Conservation (phyloP, 2,113 vertebrate genomes). For the Cichladusa arquata region DNA sequence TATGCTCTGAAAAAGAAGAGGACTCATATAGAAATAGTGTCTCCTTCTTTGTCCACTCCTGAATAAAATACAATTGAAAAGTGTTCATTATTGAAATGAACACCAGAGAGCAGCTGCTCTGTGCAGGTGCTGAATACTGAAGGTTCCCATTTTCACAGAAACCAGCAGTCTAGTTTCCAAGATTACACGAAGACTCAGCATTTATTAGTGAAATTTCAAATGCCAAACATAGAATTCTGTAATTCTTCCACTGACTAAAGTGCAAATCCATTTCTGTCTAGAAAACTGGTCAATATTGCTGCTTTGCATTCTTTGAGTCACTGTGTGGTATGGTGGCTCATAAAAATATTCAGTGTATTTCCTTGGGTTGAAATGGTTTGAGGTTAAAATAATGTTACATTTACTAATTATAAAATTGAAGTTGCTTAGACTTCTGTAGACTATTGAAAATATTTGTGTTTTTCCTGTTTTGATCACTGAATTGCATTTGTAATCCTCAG, state of each 20-base stretch:
- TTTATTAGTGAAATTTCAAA: background rate
- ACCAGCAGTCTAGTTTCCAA: background rate
- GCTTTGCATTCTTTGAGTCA: background rate
- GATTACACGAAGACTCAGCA: background rate
- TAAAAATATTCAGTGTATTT: background rate
- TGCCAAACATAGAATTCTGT: background rate
- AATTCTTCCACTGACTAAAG: background rate
- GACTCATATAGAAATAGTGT: background rate
- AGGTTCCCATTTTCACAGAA: background rate
- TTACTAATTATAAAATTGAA: background rate
- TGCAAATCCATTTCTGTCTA: background rate
- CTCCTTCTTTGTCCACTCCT: background rate
- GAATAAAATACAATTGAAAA: background rate
- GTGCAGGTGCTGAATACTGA: background rate
- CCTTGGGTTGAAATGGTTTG: background rate
- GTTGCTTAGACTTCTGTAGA: background rate
- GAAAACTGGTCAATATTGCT: background rate
- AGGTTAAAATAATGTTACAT: background rate
- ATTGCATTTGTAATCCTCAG: background rate
- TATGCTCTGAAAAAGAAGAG: background rate
- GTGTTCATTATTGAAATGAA: background rate
- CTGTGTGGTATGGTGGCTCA: background rate
- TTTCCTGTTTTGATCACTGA: background rate
- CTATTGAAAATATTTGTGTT: background rate
- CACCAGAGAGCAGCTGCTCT: background rate